Evolutionary conservation across 2,888 invertebrate species (phyloP).

Genomic region (Melikaiella ostensackeni): DNA sequence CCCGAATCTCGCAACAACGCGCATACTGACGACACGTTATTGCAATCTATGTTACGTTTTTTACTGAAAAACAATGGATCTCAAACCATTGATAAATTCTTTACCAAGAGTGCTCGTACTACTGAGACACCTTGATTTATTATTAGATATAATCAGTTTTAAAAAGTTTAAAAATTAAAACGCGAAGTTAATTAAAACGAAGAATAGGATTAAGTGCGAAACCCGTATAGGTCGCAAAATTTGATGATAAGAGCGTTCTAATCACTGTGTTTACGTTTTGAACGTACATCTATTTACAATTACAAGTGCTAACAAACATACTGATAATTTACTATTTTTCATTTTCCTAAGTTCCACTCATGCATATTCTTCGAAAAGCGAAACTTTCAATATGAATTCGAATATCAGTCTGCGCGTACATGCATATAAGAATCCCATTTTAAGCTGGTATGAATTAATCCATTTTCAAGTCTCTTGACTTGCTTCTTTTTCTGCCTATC

Average conservation of each 20-base stretch:
- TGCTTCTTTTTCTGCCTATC: conserved; percentile 8
- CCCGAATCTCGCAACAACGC: not conserved
- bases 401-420: conserved; percentile 24
- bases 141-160: not conserved
- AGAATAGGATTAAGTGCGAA: conserved; percentile 15
- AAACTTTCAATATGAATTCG: conserved; percentile 4
- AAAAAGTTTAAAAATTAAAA: conserved; percentile 7
- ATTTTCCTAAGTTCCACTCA: not conserved
- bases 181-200: not conserved
- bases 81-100: not conserved
- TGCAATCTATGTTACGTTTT: not conserved
- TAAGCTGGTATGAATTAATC: conserved; percentile 17
- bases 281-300: conserved; percentile 24
- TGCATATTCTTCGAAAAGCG: conserved; percentile 7
- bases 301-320: conserved; percentile 3
- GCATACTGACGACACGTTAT: conserved; percentile 1
- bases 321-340: not conserved
- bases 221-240: conserved; percentile 5
- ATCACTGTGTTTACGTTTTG: conserved; percentile 20
- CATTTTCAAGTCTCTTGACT: conserved; percentile 5
- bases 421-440: not conserved
- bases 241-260: conserved; percentile 30
- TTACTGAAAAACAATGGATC: not conserved
- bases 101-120: not conserved
- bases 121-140: not conserved